Conservation (phyloP, 2,113 vertebrate species). For the Channa maculata region DNA sequence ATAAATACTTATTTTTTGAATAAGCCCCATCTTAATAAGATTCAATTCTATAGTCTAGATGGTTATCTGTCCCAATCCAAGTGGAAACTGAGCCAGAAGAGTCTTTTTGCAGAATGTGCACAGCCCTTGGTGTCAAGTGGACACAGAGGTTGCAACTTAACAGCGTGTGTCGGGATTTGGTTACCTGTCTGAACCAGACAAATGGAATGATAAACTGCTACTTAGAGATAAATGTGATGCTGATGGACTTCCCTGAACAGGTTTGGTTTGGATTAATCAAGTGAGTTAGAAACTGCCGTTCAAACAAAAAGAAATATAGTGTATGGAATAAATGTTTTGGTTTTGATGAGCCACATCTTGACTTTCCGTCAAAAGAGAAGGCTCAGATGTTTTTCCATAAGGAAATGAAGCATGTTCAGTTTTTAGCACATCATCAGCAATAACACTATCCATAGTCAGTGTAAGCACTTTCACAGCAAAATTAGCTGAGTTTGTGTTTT, state of each 20-base stretch:
- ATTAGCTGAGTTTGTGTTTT: slow-evolving; percentile 57
- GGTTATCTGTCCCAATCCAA: slow-evolving; percentile 62
- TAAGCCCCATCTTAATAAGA: neutral
- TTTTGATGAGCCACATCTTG: neutral
- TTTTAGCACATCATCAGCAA: slow-evolving; percentile 53
- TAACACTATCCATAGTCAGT: slow-evolving; percentile 8
- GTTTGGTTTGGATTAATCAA: neutral
- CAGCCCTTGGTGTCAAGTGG: slow-evolving; percentile 79
- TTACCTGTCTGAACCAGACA: slow-evolving; percentile 76
- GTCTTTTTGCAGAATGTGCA: slow-evolving; percentile 49
- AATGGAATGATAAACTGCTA: slow-evolving; percentile 67
- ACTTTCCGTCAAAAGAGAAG: slow-evolving; percentile 1
- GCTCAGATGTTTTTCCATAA: slow-evolving; percentile 20
- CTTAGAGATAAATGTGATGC: slow-evolving; percentile 41
- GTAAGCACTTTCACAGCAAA: slow-evolving; percentile 54
- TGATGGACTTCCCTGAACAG: slow-evolving; percentile 4
- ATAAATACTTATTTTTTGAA: slow-evolving; percentile 55
- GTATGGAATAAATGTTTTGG: neutral
- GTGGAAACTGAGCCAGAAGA: slow-evolving; percentile 73
- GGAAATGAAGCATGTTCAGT: slow-evolving; percentile 24
- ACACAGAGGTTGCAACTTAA: slow-evolving; percentile 70
- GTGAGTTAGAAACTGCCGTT: slow-evolving; percentile 5
- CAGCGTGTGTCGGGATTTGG: slow-evolving; percentile 66
- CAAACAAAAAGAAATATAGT: neutral
- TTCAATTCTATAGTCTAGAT: slow-evolving; percentile 42